phyloP scores from a whole-genome alignment of 2,113 vertebrate genomes.

The Pipa parva region DNA sequence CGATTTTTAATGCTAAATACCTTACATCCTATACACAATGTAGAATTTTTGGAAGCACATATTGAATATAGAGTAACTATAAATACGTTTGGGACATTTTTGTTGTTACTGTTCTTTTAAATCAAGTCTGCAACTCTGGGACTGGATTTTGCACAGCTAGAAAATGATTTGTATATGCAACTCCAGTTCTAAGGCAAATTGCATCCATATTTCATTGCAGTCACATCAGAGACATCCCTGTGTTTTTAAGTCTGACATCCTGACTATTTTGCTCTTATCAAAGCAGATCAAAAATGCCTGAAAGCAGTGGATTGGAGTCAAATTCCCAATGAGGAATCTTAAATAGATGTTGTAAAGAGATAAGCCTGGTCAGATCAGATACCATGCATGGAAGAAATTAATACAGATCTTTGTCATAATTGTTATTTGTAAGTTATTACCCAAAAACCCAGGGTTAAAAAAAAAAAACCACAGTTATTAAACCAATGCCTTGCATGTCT shows the following conservation, averaged over 20 bases:
- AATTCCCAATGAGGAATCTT: constrained; percentile 20
- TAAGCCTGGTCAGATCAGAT: not conserved
- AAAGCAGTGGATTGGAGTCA: constrained; percentile 14
- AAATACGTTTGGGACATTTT: no score
- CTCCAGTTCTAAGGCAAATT: constrained; percentile 17
- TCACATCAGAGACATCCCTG: constrained; percentile 12
- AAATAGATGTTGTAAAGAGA: constrained; percentile 31
- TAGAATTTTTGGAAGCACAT: no score
- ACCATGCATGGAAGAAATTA: not conserved
- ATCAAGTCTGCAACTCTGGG: no score
- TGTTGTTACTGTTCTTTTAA: no score
- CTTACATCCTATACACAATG: no score
- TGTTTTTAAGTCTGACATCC: constrained; percentile 16
- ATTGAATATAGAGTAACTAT: no score
- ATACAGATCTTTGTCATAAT: constrained; percentile 23
- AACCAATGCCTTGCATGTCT: not conserved
- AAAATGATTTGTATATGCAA: not conserved
- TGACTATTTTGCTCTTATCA: constrained; percentile 35
- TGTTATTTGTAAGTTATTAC: constrained; percentile 5
- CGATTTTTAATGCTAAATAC: no score
- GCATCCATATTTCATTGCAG: constrained; percentile 37
- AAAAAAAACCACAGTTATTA: no score
- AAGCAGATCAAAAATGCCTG: constrained; percentile 35
- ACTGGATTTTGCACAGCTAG: no score
- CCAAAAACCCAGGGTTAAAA: not conserved